Conservation (phyloP, 2,113 vertebrate genomes). For the Physeter macrocephalus region DNA sequence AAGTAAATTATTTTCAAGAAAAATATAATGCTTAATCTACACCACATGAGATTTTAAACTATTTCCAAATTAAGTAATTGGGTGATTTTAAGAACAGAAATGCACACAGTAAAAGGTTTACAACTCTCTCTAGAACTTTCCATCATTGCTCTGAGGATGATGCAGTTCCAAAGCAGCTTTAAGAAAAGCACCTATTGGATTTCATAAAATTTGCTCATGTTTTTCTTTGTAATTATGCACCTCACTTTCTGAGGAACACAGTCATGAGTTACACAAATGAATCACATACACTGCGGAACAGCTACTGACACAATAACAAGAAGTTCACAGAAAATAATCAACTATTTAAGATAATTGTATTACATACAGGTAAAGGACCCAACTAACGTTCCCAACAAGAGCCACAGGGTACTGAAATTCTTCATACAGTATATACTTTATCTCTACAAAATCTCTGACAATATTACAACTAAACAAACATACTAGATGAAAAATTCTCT, state of each 20-base stretch:
- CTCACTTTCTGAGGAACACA: background rate
- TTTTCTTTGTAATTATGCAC: background rate
- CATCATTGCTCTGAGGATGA: background rate
- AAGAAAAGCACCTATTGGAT: constrained; percentile 1
- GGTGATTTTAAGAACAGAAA: constrained; percentile 20
- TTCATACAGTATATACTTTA: background rate
- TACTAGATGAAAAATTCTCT: background rate
- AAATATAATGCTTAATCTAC: constrained; percentile 30
- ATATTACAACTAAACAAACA: background rate
- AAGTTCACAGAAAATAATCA: background rate
- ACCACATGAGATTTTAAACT: constrained; percentile 8
- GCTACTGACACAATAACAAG: background rate
- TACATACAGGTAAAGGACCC: background rate
- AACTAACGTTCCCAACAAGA: background rate
- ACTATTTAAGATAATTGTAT: background rate
- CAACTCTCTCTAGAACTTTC: background rate
- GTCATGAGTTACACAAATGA: background rate
- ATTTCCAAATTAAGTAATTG: constrained; percentile 38
- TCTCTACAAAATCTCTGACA: background rate
- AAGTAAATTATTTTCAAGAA: constrained; percentile 47
- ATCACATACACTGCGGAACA: background rate
- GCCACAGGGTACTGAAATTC: background rate
- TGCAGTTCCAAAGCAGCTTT: background rate
- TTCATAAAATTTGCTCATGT: background rate
- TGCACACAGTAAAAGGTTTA: background rate